Evolutionary conservation across 2,797 vertebrate genomes (phyloP).

Genomic region (Lates japonicus): DNA sequence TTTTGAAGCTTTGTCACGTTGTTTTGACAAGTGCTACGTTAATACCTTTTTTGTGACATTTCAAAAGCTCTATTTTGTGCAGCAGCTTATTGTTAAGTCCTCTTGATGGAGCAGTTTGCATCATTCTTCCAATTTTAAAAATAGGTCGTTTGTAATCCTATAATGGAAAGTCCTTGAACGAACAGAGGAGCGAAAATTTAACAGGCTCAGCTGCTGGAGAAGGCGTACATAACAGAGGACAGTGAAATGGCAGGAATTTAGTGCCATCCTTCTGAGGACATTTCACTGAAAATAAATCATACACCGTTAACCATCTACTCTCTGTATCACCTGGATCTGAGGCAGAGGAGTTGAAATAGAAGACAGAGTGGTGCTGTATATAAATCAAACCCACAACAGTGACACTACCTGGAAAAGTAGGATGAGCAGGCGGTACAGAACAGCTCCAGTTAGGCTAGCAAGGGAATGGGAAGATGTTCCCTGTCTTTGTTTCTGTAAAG

Average conservation of each 20-base stretch:
- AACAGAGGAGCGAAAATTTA: conserved; percentile 16
- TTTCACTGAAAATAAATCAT: conserved; percentile 21
- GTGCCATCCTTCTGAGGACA: neutral
- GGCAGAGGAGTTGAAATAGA: neutral
- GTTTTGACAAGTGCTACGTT: conserved; percentile 18
- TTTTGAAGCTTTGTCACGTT: conserved; percentile 1
- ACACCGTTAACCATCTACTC: neutral
- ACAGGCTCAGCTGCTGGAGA: neutral
- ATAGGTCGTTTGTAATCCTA: conserved; percentile 42
- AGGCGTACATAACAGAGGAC: neutral
- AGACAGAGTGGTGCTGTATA: neutral
- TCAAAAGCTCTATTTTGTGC: conserved; percentile 42
- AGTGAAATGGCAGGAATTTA: neutral
- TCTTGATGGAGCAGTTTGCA: conserved; percentile 37
- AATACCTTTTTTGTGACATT: conserved; percentile 39
- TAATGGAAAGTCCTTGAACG: conserved; percentile 37
- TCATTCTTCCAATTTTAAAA: conserved; percentile 45
- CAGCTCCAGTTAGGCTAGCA: neutral
- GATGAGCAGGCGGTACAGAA: neutral
- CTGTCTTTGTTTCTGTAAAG: neutral
- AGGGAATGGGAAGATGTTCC: neutral
- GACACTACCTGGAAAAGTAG: neutral
- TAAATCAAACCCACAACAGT: conserved; percentile 11
- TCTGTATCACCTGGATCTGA: conserved; percentile 11
- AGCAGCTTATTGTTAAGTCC: conserved; percentile 38